phyloP scores from a whole-genome alignment of 2,113 vertebrate species.

The Pterocles gutturalis region DNA sequence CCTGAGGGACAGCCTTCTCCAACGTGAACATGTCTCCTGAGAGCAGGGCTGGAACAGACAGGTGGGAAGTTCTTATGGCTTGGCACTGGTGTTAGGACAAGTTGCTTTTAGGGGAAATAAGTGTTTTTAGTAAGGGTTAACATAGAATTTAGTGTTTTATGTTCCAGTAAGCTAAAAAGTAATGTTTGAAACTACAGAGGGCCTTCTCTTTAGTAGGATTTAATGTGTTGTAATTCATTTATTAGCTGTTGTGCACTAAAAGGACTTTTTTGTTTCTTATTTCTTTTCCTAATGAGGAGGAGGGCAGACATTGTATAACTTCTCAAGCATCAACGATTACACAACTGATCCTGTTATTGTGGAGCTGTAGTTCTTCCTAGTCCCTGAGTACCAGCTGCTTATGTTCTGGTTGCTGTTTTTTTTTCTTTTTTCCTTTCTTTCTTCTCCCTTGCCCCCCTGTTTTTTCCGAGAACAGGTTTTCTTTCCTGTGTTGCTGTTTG shows the following conservation, averaged over 20 bases:
- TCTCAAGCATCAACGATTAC: conserved; percentile 15
- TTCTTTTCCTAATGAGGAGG: conserved; percentile 16
- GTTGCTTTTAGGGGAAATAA: background rate
- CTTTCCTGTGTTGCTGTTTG: background rate
- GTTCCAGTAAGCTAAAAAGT: background rate
- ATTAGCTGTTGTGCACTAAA: background rate
- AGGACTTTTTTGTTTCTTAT: background rate
- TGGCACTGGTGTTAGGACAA: background rate
- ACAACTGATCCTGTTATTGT: conserved; percentile 49
- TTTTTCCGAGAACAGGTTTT: background rate
- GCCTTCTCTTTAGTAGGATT: background rate
- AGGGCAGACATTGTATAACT: conserved; percentile 32
- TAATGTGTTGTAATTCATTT: background rate
- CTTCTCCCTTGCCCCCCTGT: accelerated
- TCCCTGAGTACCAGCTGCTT: conserved; percentile 44
- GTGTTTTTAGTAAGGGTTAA: background rate
- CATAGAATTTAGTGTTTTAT: background rate
- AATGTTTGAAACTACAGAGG: background rate
- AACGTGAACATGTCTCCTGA: background rate
- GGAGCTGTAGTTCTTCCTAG: background rate
- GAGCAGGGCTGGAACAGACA: background rate
- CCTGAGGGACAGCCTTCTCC: background rate
- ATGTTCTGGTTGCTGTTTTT: background rate
- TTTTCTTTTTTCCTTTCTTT: background rate
- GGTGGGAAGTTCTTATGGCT: conserved; percentile 12